Evolutionary conservation across 2,797 vertebrate species (phyloP), one percentile per base, ranked within the genome.

Genomic region (Apodemus agrarius): DNA sequence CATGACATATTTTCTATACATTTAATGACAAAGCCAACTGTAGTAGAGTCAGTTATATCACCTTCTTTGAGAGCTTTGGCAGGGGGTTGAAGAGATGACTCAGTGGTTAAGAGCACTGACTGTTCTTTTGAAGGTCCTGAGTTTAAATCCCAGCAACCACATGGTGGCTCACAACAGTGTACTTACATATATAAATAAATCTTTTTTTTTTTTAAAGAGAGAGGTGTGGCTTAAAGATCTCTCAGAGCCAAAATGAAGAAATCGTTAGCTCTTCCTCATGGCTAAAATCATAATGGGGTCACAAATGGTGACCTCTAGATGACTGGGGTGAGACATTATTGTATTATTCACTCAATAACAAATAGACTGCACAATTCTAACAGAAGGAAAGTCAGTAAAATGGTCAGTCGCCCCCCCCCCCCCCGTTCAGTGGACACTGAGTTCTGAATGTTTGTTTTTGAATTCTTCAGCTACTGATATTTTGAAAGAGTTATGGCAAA

Each of bases 401-500:
- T 78, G 1, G 61, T 3, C 40, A 85, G 49, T 16, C n/a, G 14
- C 72, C 79, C 24, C 16, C 43, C 82, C 72, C 79, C 24, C 16
- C 43, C 82, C 69, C 87, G 65, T 49, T 40, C 63, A 74, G 49
- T 34, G 24, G 81, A 54, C 29, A 65, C 75, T 88, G 78, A 78
- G 49, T 96, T 96, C 34, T 49, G 85, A 43, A 91, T 34, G 34
- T 80, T 85, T 93, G 75, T 14, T 89, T 96, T 46, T 93, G 76
- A 94, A 93, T 94, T 90, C 80, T 87, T 93, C 87, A 26, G 43
- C 84, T 96, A 46, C 37, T 97, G 81, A 34, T 88, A n/a, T n/a
- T 78, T 57, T 81, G 59, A 83, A 89, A 94, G 76, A 80, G 9
- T 85, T 85, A 89, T 85, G 1, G 12, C 84, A 89, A 74, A 86